These are phyloP conservation scores for Cryptotis parvus DNA, from an alignment of 2,113 vertebrate genomes.

Conservation along the genomic window DNA sequence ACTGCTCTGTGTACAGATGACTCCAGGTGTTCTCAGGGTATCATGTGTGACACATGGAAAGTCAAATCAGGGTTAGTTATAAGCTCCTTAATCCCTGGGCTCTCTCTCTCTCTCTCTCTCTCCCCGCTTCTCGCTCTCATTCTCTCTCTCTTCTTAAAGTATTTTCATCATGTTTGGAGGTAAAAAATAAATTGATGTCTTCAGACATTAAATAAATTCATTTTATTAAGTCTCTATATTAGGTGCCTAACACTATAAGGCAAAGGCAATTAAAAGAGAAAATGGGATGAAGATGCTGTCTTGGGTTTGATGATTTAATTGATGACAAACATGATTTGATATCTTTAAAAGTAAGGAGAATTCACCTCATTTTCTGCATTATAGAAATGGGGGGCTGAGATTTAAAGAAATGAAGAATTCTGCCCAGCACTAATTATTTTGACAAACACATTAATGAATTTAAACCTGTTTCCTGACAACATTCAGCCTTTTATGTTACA, in stretches of 20 bases:
- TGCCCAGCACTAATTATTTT: neutral
- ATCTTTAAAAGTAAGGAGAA: neutral
- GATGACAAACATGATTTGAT: neutral
- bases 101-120: too few relatives aligned
- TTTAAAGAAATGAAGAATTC: neutral
- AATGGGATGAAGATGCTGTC: neutral
- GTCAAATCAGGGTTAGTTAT: too few relatives aligned
- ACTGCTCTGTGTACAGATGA: too few relatives aligned
- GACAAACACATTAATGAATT: neutral
- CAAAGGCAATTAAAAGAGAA: neutral
- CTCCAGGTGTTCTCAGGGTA: too few relatives aligned
- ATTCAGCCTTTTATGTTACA: neutral
- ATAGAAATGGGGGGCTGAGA: neutral
- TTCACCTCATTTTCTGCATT: neutral
- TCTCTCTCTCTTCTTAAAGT: too few relatives aligned
- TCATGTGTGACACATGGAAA: too few relatives aligned
- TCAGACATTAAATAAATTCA: neutral
- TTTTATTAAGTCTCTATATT: neutral
- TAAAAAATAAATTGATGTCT: neutral
- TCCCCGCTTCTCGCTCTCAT: too few relatives aligned
- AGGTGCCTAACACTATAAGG: neutral
- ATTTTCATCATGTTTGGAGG: neutral
- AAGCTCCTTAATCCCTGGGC: too few relatives aligned
- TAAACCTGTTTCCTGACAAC: neutral
- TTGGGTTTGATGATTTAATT: neutral